phyloP scores from a whole-genome alignment of 2,113 vertebrate species.

The Clinocottus analis region DNA sequence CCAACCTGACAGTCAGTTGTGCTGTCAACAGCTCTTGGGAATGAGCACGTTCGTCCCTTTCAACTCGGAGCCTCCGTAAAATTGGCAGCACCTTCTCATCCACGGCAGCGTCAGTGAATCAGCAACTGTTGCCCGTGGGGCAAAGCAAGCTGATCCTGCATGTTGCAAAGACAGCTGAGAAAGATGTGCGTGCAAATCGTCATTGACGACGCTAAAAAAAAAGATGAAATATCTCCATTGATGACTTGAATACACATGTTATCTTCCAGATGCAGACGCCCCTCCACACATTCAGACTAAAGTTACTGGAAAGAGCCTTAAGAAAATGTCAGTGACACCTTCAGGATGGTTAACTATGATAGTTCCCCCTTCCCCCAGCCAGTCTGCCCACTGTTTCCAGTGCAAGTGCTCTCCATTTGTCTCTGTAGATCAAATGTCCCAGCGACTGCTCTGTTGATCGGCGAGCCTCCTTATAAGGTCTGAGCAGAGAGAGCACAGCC shows the following conservation, averaged over 20 bases:
- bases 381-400: slow-evolving; percentile 68
- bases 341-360: slow-evolving; percentile 57
- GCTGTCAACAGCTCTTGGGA: slow-evolving; percentile 73
- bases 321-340: slow-evolving; percentile 53
- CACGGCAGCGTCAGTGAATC: slow-evolving; percentile 52
- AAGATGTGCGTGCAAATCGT: not conserved
- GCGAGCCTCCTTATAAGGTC: slow-evolving; percentile 81
- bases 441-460: slow-evolving; percentile 69
- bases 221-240: not conserved
- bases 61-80: slow-evolving; percentile 50
- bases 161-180: slow-evolving; percentile 23
- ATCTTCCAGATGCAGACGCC: slow-evolving; percentile 24
- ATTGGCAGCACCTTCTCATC: slow-evolving; percentile 48
- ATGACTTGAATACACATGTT: not conserved
- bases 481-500: slow-evolving; percentile 62
- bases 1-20: slow-evolving; percentile 70
- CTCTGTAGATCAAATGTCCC: slow-evolving; percentile 78
- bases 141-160: slow-evolving; percentile 41
- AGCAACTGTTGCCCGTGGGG: slow-evolving; percentile 38
- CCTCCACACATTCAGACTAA: slow-evolving; percentile 16
- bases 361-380: slow-evolving; percentile 47
- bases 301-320: slow-evolving; percentile 32
- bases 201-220: too few relatives aligned
- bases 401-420: slow-evolving; percentile 80
- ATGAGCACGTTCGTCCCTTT: slow-evolving; percentile 63